Evolutionary conservation across 2,797 vertebrate genomes (phyloP), one percentile per base, ranked within the genome.

Genomic region (Eupleurogrammus muticus): DNA sequence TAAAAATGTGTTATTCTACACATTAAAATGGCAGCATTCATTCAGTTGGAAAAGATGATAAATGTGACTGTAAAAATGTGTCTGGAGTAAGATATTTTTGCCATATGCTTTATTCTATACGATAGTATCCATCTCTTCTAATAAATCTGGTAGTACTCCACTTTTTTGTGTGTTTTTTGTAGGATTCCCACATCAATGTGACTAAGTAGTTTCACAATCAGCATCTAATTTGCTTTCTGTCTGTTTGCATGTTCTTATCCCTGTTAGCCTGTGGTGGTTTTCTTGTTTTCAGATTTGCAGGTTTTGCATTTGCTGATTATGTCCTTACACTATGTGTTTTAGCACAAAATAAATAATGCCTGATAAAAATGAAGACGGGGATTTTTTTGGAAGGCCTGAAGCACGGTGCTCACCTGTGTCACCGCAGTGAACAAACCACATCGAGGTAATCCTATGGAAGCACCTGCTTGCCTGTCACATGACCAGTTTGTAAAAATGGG

Each of bases 371-470:
- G 11, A 44, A 20, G 14, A n/a, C 1, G 20, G 28, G 5, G 2
- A 24, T 4, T 17, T 16, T 44, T 42, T 44, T 9, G 47, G 21
- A 49, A 20, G 7, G 42, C 3, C 40, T 59, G 14, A 32, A 55
- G 32, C 40, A 47, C 24, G 21, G n/a, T 36, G 17, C 51, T 46
- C 4, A 62, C 28, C 23, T 55, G 55, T 34, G 44, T 64, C 28
- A 8, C 20, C 21, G 48, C 23, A 36, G 79, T 84, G 77, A 89
- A 87, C 79, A 89, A 82, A 87, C 60, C 32, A n/a, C 20, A 19
- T 36, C 66, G 4, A 52, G 68, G 52, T 90, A 87, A 91, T 90
- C 88, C 75, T 9, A 35, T 48, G 67, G 89, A 91, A 89, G 73
- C 53, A 62, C 78, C 69, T 70, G 75, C 58, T 76, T 21, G 28